A percentile compares a stretch with the other conserved stretches of the same genome.
Evolutionary conservation across 2,797 vertebrate species (phyloP).

Genomic region (Hypotaenidia philippensis): DNA sequence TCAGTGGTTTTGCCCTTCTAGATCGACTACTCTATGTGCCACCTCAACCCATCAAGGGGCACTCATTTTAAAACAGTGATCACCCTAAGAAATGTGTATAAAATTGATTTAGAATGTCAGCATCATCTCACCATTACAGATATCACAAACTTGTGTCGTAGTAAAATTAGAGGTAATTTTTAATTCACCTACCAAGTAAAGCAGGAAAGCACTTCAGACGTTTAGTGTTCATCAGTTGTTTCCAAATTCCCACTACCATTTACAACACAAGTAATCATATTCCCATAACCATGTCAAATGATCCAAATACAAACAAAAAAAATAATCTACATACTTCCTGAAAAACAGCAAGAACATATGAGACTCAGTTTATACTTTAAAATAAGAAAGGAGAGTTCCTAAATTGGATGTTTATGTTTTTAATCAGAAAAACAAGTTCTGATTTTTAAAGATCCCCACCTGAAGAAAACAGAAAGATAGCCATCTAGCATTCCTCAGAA

Average conservation of each 20-base stretch:
- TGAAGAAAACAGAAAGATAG: background rate
- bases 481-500: background rate
- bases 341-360: background rate
- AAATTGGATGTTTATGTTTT: background rate
- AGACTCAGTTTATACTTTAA: background rate
- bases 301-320: background rate
- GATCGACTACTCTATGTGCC: accelerated
- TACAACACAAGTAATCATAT: background rate
- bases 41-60: background rate
- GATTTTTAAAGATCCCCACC: background rate
- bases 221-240: background rate
- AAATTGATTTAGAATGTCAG: background rate
- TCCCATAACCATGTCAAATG: background rate
- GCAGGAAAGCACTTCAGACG: background rate
- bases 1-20: background rate
- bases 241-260: background rate
- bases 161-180: background rate
- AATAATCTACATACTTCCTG: background rate
- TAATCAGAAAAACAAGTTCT: background rate
- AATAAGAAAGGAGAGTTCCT: background rate
- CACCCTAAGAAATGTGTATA: background rate
- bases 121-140: background rate
- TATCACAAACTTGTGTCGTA: background rate
- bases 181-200: background rate
- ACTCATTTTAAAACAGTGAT: background rate